Base-by-base conservation (phyloP, 2,113 vertebrate species). In the Gadus chalcogrammus region DNA sequence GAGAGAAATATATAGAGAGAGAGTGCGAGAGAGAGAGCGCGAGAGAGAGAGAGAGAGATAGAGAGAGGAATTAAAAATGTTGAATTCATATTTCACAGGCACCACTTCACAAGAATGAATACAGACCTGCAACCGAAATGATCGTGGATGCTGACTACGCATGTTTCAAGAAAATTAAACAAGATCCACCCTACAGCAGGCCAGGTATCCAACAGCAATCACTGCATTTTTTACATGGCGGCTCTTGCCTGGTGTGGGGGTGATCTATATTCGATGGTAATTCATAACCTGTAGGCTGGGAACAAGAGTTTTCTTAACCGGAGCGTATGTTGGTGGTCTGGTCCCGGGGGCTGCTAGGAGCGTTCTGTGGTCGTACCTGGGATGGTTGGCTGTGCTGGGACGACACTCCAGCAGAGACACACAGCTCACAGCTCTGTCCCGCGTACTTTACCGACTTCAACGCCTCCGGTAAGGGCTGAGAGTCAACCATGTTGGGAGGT, bases 401-500 rank as follows among this genome's bases (percentile, higher is more conserved):
- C 0, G 95, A 96, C 65, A 94, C 95, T 0, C 92, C 93, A 0
- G 93, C 92, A 31, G 94, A 93, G 58, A 91, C 72, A 0, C 22
- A 86, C 3, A 79, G 88, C 16, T 84, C 81, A 12, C 93, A 93
- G 77, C 83, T 92, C 78, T 99, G 97, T 70, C 97, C 97, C 0
- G 93, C 95, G 78, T 97, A 98, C 79, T 99, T 99, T 79, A 87
- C 84, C 0, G 97, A 99, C 81, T 99, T 99, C 13, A 97, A 99
- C 82, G 84, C 94, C 15, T 91, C 94, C 65, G 97, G 97, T 99
- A 91, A 55, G 75, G 27, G 2, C 8, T 48, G 42, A 48, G 42
- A 48, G 42, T 48, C 42, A 48, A 13, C 42, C 5, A 48, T 48
- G 42, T 48, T 48, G 42, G 8, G 6, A 48, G 31, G 31, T 35